Base-by-base conservation (phyloP, 92 coral and sea anemone species). In the Isaurus tuberculatus region DNA sequence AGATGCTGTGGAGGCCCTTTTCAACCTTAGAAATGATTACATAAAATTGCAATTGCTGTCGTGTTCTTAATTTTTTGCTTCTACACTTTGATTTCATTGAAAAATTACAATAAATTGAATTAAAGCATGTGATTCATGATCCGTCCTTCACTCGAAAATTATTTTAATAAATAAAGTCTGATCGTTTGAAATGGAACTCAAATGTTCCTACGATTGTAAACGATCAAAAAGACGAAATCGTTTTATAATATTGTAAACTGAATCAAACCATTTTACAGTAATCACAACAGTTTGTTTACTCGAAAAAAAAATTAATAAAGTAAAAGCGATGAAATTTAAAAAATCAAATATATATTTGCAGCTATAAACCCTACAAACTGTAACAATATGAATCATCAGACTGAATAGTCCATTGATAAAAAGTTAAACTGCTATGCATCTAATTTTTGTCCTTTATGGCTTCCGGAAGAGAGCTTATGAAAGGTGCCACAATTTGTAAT, bases 401-500 rank as follows among this genome's bases (percentile, higher is more conserved):
- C 64, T 58, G 22, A 51, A 14, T 15, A 51, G 60, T 66, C 32
- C 20, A 10, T 66, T 34, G 20, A 66, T 65, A 66, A 66, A 66
- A 66, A 66, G 72, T 0, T 66, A 51, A 70, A 70, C 75, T 31
- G 75, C 75, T 5, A 70, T 46, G 10, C 0, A 31, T 57, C 79
- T 79, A 57, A 79, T 71, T 57, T 80, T 70, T 80, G 40, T 80
- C 90, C 79, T 68, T 86, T n/a, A 88, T 78, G 64, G 67, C 88
- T 79, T 88, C 63, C 19, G 78, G 48, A 15, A 83, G 84, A 69
- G 91, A 67, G 36, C 75, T 81, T 81, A 88, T 88, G 66, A 88
- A 83, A 26, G 84, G 28, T 43, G 80, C 67, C 91, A 88, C 46
- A 85, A 88, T 83, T 40, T 88, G 81, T 4, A 89, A 26, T 72